phyloP scores from a whole-genome alignment of 2,797 vertebrate genomes.

The Pyrocephalus nanus region DNA sequence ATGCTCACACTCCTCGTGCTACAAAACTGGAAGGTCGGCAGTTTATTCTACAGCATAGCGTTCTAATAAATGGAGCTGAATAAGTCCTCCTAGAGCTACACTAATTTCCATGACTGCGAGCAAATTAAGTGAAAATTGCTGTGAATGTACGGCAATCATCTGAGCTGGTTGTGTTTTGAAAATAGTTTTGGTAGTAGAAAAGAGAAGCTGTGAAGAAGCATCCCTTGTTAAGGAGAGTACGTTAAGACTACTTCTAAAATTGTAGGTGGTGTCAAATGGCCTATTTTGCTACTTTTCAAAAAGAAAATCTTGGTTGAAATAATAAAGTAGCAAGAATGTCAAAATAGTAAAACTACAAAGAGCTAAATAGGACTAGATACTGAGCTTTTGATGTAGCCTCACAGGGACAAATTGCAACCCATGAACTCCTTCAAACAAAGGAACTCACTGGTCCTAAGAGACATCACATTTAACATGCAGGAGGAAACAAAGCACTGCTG shows the following conservation, averaged over 20 bases:
- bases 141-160: constrained; percentile 5
- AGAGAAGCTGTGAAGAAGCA: constrained; percentile 4
- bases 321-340: background rate
- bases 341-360: background rate
- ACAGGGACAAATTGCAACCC: background rate
- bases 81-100: constrained; percentile 7
- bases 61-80: constrained; percentile 31
- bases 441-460: background rate
- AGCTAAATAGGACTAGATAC: background rate
- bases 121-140: constrained; percentile 54
- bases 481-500: background rate
- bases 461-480: background rate
- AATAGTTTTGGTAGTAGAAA: constrained; percentile 17
- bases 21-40: background rate
- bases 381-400: background rate
- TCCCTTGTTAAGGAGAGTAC: background rate
- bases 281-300: background rate
- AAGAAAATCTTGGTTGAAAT: background rate
- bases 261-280: background rate
- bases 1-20: background rate
- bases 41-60: background rate
- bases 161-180: constrained; percentile 26
- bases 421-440: background rate
- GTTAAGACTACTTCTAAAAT: background rate
- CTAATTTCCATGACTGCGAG: background rate